Percentiles rank a stretch among this genome's conserved stretches.
Conservation (phyloP, 2,113 vertebrate genomes). For the Aleadryas rufinucha region DNA sequence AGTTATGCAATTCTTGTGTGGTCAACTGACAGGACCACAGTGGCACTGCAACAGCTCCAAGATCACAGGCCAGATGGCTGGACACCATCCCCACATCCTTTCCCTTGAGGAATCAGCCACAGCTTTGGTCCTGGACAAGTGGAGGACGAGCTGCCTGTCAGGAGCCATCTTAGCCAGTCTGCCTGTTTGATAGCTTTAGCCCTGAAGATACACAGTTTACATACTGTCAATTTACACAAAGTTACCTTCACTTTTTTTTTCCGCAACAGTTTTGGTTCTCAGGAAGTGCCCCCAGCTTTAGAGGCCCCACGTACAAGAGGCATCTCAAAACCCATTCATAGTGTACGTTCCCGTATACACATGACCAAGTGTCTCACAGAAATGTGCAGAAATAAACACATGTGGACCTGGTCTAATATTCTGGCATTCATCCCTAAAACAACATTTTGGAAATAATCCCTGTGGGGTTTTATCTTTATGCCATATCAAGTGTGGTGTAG, state of each 20-base stretch:
- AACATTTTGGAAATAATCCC: neutral
- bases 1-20: neutral
- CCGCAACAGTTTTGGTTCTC: neutral
- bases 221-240: neutral
- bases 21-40: neutral
- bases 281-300: neutral
- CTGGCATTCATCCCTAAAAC: neutral
- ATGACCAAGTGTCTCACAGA: neutral
- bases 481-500: neutral
- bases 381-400: neutral
- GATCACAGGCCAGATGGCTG: neutral
- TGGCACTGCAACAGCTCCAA: neutral
- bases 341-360: rapidly evolving
- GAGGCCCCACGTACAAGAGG: neutral
- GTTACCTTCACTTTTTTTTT: neutral
- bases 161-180: neutral
- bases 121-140: neutral
- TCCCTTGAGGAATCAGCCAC: neutral
- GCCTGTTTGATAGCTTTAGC: neutral
- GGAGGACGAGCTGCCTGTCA: neutral
- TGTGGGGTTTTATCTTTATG: neutral
- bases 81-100: rapidly evolving
- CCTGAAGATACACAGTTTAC: neutral
- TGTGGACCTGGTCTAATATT: neutral
- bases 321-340: neutral